A percentile compares a stretch with the other conserved stretches of the same genome.
Conservation (phyloP, 2,113 vertebrate genomes). For the Peromyscus maniculatus region DNA sequence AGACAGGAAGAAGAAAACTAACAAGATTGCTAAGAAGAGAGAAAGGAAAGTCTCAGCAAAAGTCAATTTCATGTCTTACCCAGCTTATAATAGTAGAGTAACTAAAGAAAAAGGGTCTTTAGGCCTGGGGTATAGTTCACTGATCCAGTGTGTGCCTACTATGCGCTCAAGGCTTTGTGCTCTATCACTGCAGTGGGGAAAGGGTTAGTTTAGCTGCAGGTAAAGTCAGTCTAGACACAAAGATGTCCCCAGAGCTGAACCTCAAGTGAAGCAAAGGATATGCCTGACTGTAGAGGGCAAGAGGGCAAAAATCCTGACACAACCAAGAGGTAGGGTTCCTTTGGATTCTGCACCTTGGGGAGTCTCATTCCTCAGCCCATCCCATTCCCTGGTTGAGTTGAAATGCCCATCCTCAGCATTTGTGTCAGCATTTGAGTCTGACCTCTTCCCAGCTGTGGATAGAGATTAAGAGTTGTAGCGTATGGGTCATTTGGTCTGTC, state of each 20-base stretch:
- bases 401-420: background rate
- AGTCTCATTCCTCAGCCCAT: background rate
- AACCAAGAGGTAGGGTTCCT: background rate
- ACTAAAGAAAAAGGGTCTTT: conserved; percentile 19
- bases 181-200: background rate
- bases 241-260: background rate
- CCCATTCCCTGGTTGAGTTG: background rate
- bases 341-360: background rate
- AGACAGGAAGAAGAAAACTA: background rate
- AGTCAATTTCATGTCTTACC: background rate
- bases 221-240: background rate
- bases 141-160: background rate
- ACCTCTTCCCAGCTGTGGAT: background rate
- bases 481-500: background rate
- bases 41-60: background rate
- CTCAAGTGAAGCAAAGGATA: background rate
- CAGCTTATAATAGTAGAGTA: background rate
- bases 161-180: background rate
- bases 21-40: background rate
- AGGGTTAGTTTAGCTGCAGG: background rate
- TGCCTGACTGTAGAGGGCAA: background rate
- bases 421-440: background rate
- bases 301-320: background rate
- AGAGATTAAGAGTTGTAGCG: background rate
- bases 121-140: background rate